phyloP scores from a whole-genome alignment of 2,113 vertebrate species.

The Lipophrys pholis region DNA sequence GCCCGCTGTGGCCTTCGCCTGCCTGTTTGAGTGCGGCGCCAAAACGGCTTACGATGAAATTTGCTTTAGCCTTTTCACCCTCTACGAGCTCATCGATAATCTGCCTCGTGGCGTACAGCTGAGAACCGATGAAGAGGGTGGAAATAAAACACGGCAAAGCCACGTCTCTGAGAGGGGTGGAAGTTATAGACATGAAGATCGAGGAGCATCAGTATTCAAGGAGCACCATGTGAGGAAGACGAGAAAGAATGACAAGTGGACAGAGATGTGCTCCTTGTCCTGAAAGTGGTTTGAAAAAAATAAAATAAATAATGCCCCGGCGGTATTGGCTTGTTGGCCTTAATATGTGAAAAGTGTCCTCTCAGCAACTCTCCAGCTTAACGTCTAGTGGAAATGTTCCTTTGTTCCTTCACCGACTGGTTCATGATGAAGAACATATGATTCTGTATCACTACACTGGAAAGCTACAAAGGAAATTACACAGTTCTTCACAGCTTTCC shows the following conservation, averaged over 20 bases:
- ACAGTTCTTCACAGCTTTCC: too few species aligned
- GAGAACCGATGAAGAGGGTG: accelerated
- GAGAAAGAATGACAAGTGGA: constrained; percentile 58
- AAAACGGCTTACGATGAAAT: constrained; percentile 90
- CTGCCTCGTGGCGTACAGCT: constrained; percentile 70
- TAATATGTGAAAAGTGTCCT: too few species aligned
- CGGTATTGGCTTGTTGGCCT: too few species aligned
- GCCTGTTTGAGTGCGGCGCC: constrained; percentile 91
- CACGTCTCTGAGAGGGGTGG: background rate
- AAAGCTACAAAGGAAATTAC: too few species aligned
- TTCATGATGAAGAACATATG: too few species aligned
- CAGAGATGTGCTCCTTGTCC: constrained; percentile 65
- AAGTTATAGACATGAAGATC: background rate
- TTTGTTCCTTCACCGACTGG: too few species aligned
- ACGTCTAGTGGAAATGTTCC: too few species aligned
- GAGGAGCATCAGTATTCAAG: background rate
- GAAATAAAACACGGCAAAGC: background rate
- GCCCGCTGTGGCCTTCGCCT: constrained; percentile 84
- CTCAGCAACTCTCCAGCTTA: too few species aligned
- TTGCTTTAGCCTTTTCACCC: constrained; percentile 92
- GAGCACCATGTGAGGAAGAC: constrained; percentile 28
- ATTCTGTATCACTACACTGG: too few species aligned
- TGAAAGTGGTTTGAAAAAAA: constrained; percentile 50
- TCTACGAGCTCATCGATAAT: constrained; percentile 89
- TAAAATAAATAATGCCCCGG: too few species aligned